phyloP scores from a whole-genome alignment of 2,888 invertebrate genomes.

The Nymphalis urticae region DNA sequence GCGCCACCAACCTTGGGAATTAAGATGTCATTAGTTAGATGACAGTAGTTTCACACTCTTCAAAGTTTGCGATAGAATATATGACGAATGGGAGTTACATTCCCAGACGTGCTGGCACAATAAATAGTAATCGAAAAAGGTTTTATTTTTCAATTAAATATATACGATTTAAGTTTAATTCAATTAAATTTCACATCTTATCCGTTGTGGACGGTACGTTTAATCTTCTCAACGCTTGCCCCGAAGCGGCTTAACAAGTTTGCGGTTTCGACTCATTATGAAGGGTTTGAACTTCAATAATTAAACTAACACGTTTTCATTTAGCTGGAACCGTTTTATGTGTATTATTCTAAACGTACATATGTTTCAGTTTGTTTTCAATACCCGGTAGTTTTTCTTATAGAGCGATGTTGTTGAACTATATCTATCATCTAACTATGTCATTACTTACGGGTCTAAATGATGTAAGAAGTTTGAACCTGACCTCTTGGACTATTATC shows the following conservation, averaged over 20 bases:
- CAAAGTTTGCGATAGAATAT: no score
- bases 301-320: slow-evolving; percentile 21
- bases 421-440: no score
- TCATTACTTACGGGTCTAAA: no score
- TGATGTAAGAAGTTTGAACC: no score
- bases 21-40: no score
- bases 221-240: slow-evolving; percentile 8
- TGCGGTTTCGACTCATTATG: slow-evolving; percentile 22
- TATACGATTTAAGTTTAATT: background rate
- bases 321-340: slow-evolving; percentile 6
- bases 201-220: slow-evolving; percentile 2
- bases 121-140: background rate
- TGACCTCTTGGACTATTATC: no score
- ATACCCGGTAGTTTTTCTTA: background rate
- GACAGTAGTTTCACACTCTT: no score
- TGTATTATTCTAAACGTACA: background rate
- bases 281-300: slow-evolving; percentile 19
- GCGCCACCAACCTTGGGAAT: no score
- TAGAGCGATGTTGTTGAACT: no score
- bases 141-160: background rate
- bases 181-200: background rate
- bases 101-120: no score
- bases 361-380: background rate
- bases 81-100: no score
- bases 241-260: slow-evolving; percentile 23